phyloP scores from a whole-genome alignment of 92 coral and sea anemone genomes.

The Pocillopora meandrina region DNA sequence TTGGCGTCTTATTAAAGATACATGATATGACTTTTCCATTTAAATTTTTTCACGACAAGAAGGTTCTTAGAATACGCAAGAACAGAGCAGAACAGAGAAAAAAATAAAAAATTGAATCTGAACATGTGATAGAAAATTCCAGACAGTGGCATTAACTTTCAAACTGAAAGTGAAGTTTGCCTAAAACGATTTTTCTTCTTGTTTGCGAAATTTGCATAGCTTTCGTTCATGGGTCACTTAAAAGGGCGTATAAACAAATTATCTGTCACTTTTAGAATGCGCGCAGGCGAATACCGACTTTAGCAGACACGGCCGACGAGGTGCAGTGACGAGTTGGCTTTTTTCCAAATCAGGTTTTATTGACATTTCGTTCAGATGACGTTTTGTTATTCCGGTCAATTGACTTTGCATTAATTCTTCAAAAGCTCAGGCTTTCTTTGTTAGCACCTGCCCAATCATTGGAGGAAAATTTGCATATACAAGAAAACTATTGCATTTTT shows the following conservation, averaged over 20 bases:
- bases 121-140: neutral
- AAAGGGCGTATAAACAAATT: neutral
- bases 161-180: neutral
- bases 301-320: neutral
- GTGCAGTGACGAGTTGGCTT: neutral
- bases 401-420: slow-evolving; percentile 21
- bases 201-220: slow-evolving; percentile 9
- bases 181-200: neutral
- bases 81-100: neutral
- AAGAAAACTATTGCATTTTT: neutral
- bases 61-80: too few species aligned
- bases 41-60: too few species aligned
- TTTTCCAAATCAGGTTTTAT: neutral
- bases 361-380: slow-evolving; percentile 8
- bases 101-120: neutral
- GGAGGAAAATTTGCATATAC: slow-evolving; percentile 34
- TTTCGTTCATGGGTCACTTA: neutral
- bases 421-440: neutral
- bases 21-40: neutral
- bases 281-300: neutral
- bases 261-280: slow-evolving; percentile 4
- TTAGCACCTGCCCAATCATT: slow-evolving; percentile 33
- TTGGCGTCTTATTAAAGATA: neutral
- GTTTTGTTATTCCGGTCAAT: slow-evolving; percentile 13
- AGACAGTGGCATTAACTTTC: neutral